Evolutionary conservation across 2,113 vertebrate genomes (phyloP).

Genomic region (Oreochromis aureus): DNA sequence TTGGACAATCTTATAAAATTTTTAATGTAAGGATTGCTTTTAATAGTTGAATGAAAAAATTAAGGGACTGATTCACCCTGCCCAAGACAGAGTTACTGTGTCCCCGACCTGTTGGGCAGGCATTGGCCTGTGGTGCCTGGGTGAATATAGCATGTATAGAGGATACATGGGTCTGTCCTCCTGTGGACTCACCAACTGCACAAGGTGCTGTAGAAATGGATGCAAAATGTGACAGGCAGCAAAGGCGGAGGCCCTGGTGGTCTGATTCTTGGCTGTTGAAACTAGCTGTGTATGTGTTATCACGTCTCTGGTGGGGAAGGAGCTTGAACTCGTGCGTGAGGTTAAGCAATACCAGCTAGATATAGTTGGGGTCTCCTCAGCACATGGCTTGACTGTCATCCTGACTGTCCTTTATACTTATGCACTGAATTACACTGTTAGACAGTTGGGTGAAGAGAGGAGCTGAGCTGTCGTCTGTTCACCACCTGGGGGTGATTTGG

Average conservation of each 20-base stretch:
- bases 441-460: not conserved
- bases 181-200: not conserved
- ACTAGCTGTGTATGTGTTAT: not conserved
- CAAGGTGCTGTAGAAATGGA: not conserved
- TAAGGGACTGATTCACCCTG: not conserved
- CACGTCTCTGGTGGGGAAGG: not conserved
- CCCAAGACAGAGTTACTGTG: accelerated
- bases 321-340: not conserved
- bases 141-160: not conserved
- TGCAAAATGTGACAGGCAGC: not conserved
- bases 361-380: not conserved
- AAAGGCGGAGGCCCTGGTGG: not conserved
- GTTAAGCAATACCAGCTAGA: not conserved
- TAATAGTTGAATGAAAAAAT: not conserved
- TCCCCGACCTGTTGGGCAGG: not conserved
- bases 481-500: not conserved
- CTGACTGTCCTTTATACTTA: not conserved
- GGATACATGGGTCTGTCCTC: not conserved
- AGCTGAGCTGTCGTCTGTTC: not conserved
- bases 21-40: not conserved
- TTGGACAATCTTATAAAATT: not conserved
- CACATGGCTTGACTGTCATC: not conserved
- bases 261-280: not conserved
- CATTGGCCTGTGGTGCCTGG: not conserved
- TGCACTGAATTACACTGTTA: not conserved